phyloP scores from a whole-genome alignment of 1,140 invertebrate genomes.

The Rhopalosiphum padi region DNA sequence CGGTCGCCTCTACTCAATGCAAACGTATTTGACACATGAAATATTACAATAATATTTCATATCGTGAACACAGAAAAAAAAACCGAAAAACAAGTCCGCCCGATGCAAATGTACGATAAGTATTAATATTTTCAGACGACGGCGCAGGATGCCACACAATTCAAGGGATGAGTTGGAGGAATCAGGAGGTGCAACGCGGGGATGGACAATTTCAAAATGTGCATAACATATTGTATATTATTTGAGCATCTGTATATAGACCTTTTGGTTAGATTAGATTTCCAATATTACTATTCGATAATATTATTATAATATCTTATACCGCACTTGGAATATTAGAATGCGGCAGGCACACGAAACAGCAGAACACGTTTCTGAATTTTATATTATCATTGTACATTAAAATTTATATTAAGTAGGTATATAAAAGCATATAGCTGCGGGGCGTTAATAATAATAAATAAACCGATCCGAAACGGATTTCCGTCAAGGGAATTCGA shows the following conservation, averaged over 20 bases:
- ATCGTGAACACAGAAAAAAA: neutral
- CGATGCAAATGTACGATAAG: neutral
- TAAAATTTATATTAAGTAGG: too few relatives aligned
- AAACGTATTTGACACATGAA: neutral
- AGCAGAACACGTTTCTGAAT: too few relatives aligned
- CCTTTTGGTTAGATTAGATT: neutral
- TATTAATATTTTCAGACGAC: neutral
- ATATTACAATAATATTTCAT: neutral
- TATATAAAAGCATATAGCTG: too few relatives aligned
- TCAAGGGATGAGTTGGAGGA: neutral
- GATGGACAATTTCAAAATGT: neutral
- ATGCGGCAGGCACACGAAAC: too few relatives aligned
- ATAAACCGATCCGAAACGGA: slow-evolving; percentile 10
- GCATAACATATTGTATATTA: neutral
- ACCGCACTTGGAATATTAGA: neutral
- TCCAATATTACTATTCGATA: neutral
- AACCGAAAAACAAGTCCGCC: neutral
- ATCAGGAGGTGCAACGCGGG: neutral
- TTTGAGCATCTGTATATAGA: neutral
- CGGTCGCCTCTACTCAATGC: neutral
- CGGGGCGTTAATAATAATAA: neutral
- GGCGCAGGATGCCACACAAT: neutral
- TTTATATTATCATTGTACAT: too few relatives aligned
- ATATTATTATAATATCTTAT: neutral
- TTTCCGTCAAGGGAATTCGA: neutral